Base-by-base conservation (phyloP, 2,888 invertebrate genomes). In the Drosophila anomalipes region DNA sequence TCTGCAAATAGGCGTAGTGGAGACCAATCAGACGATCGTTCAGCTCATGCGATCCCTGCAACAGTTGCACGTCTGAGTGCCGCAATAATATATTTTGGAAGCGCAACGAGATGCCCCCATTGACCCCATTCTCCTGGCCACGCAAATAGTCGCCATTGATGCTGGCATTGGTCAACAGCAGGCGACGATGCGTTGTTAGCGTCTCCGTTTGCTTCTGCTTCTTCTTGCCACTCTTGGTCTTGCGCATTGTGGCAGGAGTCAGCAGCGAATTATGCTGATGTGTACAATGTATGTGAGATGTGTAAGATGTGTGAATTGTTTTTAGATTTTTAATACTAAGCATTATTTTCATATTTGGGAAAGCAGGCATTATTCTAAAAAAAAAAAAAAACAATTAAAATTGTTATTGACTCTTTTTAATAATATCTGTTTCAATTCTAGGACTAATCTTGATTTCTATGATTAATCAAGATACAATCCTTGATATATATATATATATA, bases 1-100 rank as follows among this genome's bases (percentile, higher is more conserved):
- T 60, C 57, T 86, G 84, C 37, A 83, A 51, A 32, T 82, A 74
- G 3, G 66, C 53, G n/a, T 59, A 86, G 32, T 77, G 72, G 32
- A 86, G 86, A n/a, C 39, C 26, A 1, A 82, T 35, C n/a, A 82
- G 49, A 0, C 72, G 77, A 30, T 83, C 81, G 49, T 83, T 86
- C 14, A 82, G n/a, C 10, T 58, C 58, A 19, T 62, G 12, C 0
- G 57, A 19, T 16, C 73, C 74, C 14, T 69, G 76, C 51, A 82
- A 59, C 61, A 86, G 54, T 51, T 73, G 66, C 14, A 81, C 47
- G n/a, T 86, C 87, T 32, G 70, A 53, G 49, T 66, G 69, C 0
- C 72, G 74, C 61, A 83, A 44, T n/a, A 61, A 61, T 3, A 69
- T 53, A n/a, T 72, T 62, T n/a, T 65, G 71, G 16, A 68, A 82